Evolutionary conservation across 2,888 invertebrate genomes (phyloP).

Genomic region (Drosophila basisetae): DNA sequence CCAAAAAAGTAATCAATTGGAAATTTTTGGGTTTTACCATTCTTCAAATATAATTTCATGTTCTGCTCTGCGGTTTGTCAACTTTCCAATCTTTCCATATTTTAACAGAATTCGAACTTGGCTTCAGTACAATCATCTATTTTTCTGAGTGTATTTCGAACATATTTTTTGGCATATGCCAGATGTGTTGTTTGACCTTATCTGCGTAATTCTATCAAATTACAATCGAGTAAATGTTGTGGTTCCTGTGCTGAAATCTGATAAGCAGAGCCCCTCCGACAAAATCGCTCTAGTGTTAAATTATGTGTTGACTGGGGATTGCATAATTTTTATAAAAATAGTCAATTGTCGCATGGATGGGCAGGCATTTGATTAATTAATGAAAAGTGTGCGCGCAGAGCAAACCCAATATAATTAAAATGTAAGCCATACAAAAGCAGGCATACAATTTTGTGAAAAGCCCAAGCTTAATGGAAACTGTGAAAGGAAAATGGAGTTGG

Average conservation of each 20-base stretch:
- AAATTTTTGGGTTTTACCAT: not conserved
- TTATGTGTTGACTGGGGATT: conserved; percentile 47
- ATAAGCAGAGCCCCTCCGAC: conserved; percentile 61
- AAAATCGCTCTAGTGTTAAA: conserved; percentile 79
- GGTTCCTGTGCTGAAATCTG: conserved; percentile 57
- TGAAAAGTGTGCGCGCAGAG: conserved; percentile 28
- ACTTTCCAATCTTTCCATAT: not conserved
- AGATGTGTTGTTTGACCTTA: conserved; percentile 45
- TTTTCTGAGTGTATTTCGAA: conserved; percentile 18
- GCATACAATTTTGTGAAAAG: not conserved
- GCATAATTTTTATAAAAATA: conserved; percentile 52
- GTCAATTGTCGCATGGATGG: conserved; percentile 63
- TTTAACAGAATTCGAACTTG: not conserved
- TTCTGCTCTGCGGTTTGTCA: not conserved
- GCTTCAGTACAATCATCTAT: too few species aligned
- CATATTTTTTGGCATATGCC: conserved; percentile 48
- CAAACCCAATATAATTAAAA: conserved; percentile 4
- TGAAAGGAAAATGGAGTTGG: not conserved
- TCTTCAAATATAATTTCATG: not conserved
- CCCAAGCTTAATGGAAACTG: not conserved
- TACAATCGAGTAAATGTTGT: conserved; percentile 48
- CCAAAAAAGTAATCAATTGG: not conserved
- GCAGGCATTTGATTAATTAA: conserved; percentile 68
- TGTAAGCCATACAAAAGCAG: not conserved
- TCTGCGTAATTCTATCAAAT: conserved; percentile 70